phyloP scores from a whole-genome alignment of 2,113 vertebrate species.

The Alouatta palliata region DNA sequence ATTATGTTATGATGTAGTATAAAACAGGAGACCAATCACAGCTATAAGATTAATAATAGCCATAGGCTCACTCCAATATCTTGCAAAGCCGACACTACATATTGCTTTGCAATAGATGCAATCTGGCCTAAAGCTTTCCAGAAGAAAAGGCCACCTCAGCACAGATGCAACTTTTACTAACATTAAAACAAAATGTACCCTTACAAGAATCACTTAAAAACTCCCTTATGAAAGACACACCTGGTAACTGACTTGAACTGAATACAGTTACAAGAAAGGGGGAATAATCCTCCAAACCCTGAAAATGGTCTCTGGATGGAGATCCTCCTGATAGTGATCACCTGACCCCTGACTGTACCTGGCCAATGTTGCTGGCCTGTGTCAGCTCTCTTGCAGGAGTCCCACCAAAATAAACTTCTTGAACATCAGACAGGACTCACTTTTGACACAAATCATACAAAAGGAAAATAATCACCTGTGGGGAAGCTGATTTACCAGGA shows the following conservation, averaged over 20 bases:
- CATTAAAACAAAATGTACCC: background rate
- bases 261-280: background rate
- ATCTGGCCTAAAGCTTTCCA: background rate
- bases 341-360: background rate
- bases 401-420: background rate
- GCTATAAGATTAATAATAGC: background rate
- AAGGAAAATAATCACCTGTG: background rate
- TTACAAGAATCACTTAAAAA: background rate
- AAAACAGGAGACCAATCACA: too few species aligned
- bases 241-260: background rate
- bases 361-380: background rate
- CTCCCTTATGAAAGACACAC: background rate
- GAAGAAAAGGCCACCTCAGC: background rate
- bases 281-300: background rate
- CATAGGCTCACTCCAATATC: background rate
- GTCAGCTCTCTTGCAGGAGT: background rate
- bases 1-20: background rate
- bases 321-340: background rate
- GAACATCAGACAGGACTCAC: background rate
- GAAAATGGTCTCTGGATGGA: background rate
- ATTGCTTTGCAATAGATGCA: background rate
- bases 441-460: background rate
- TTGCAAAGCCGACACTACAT: background rate
- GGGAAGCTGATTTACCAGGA: background rate
- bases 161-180: background rate